Percentiles rank a stretch among this genome's conserved stretches.
phyloP scores from a whole-genome alignment of 2,797 vertebrate species.

The Limnodromus scolopaceus region DNA sequence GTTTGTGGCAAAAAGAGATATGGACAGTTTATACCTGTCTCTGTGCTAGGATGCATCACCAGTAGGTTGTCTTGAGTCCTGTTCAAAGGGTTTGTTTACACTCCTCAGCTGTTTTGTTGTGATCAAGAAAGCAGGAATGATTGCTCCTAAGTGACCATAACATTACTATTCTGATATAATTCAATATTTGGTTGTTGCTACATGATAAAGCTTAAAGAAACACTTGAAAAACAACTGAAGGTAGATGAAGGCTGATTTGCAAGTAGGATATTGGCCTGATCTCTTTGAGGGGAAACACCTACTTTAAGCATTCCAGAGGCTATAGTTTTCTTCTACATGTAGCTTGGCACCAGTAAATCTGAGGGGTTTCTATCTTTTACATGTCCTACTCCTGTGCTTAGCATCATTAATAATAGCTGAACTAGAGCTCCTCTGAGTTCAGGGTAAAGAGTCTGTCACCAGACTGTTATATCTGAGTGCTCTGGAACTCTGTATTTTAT shows the following conservation, averaged over 20 bases:
- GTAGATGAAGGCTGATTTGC: background rate
- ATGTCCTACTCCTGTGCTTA: background rate
- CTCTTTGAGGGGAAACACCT: background rate
- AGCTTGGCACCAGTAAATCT: background rate
- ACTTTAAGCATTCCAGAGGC: background rate
- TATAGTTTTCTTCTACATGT: background rate
- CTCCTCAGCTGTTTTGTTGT: background rate
- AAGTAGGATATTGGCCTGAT: background rate
- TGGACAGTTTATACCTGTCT: background rate
- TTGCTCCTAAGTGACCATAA: background rate
- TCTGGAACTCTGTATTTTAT: background rate
- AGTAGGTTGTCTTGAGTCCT: background rate
- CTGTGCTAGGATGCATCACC: background rate
- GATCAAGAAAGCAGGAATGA: background rate
- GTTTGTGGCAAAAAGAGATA: background rate
- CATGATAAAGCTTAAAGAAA: background rate
- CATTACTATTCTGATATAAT: background rate
- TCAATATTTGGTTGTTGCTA: background rate
- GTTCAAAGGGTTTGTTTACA: background rate
- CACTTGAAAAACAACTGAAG: background rate
- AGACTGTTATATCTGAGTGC: background rate
- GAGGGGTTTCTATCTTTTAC: background rate
- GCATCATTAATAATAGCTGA: background rate
- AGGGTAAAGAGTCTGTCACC: background rate
- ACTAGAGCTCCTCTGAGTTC: background rate